These are phyloP conservation scores for Cataglyphis rosenhaueri DNA, from an alignment of 2,888 invertebrate species.

Conservation along the genomic window DNA sequence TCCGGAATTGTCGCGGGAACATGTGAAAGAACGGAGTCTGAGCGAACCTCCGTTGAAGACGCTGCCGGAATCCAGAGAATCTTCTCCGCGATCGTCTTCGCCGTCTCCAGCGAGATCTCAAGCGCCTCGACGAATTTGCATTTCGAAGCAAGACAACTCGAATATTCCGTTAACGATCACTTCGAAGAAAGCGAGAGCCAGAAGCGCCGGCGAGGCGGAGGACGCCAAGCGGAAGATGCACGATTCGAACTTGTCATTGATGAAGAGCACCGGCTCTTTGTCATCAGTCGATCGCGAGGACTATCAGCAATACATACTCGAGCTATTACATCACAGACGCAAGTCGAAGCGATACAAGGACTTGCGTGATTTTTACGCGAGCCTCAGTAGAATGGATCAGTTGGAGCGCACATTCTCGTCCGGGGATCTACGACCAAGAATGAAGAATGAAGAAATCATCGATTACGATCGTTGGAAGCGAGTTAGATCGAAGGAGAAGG, in stretches of 20 bases:
- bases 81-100: slow-evolving; percentile 85
- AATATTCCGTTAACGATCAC: slow-evolving; percentile 75
- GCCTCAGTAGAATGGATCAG: slow-evolving; percentile 93
- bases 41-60: slow-evolving; percentile 89
- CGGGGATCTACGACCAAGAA: slow-evolving; percentile 90
- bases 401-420: slow-evolving; percentile 92
- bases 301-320: slow-evolving; percentile 90
- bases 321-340: slow-evolving; percentile 88
- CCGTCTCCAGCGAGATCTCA: slow-evolving; percentile 89
- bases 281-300: slow-evolving; percentile 87
- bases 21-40: slow-evolving; percentile 87
- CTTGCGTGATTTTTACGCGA: slow-evolving; percentile 93
- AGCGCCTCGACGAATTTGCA: slow-evolving; percentile 89
- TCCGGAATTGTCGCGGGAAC: slow-evolving; percentile 83
- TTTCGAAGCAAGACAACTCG: slow-evolving; percentile 79
- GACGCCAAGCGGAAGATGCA: slow-evolving; percentile 65
- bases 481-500: slow-evolving; percentile 91
- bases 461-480: slow-evolving; percentile 96
- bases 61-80: slow-evolving; percentile 67
- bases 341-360: slow-evolving; percentile 94
- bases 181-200: slow-evolving; percentile 87
- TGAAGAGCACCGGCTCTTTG: slow-evolving; percentile 86
- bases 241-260: slow-evolving; percentile 80
- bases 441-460: slow-evolving; percentile 92
- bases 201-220: slow-evolving; percentile 89